A percentile compares a stretch with the other conserved stretches of the same genome.
phyloP scores from a whole-genome alignment of 2,113 vertebrate species.

The Xerus inauris region DNA sequence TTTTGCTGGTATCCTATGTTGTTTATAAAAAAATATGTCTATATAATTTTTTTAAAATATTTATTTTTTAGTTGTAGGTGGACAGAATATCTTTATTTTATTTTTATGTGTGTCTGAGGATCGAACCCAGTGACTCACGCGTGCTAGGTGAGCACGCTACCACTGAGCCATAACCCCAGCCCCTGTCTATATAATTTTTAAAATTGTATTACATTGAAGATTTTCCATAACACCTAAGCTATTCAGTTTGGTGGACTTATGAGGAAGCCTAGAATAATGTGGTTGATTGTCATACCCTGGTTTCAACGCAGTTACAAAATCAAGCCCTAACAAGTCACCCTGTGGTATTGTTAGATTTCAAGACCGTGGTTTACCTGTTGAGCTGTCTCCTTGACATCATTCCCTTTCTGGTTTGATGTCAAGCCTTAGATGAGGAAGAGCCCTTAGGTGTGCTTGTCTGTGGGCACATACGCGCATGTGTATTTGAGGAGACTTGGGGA shows the following conservation, averaged over 20 bases:
- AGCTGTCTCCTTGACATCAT: rapidly evolving
- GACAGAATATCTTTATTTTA: too few relatives aligned
- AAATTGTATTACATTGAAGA: neutral
- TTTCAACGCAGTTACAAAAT: neutral
- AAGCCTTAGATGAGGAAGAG: neutral
- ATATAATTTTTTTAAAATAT: neutral
- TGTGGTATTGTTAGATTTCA: neutral
- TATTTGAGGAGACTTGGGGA: neutral
- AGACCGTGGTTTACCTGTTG: rapidly evolving
- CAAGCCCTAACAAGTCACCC: too few relatives aligned
- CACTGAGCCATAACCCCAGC: too few relatives aligned
- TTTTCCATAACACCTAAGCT: neutral
- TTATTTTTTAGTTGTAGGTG: too few relatives aligned
- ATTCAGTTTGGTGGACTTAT: neutral
- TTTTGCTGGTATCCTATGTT: neutral
- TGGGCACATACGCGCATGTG: rapidly evolving
- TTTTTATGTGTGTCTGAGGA: too few relatives aligned
- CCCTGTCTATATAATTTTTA: neutral
- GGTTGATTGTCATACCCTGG: rapidly evolving
- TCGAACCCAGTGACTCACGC: too few relatives aligned
- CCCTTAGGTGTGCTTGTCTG: neutral
- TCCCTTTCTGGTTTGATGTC: neutral
- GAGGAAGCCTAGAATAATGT: neutral
- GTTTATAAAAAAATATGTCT: neutral
- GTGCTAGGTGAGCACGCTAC: too few relatives aligned